Base-by-base conservation (phyloP, 2,797 vertebrate species). In the Phylloscopus collybita region DNA sequence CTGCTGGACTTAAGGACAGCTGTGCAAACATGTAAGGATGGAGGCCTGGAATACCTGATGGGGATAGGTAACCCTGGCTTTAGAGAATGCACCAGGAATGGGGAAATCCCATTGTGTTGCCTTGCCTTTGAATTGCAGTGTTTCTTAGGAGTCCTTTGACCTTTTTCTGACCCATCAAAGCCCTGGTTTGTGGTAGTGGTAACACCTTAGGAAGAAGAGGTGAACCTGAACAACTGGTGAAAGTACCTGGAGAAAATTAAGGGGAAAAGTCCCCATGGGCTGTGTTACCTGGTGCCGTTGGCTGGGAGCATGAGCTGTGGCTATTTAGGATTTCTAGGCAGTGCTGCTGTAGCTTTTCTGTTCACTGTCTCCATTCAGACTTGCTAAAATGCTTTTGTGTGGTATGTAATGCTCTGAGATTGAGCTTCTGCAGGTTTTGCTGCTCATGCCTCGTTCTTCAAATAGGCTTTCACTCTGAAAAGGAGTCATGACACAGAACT, bases 401-500 rank as follows among this genome's bases (percentile, higher is more conserved):
- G 67, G 49, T 90, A 16, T 75, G 71, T 76, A 85, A 80, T 64
- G 90, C 60, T 73, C 62, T 6, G 60, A 90, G 71, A 19, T n/a
- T 32, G 83, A 92, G 78, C 53, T 82, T 40, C 83, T 90, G 42
- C 71, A 87, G 91, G 47, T 93, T 95, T 93, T 81, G 73, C 67
- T 71, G 59, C 53, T 91, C 30, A 1, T 53, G 78, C 61, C 64
- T 86, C 75, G 56, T 70, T 47, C 81, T 90, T 80, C 49, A 86
- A 84, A 86, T 13, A 67, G 73, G 36, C 62, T 95, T 88, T 79
- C 2, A 3, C 53, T 76, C 53, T 73, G 53, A 67, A 81, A 84
- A 79, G 88, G 36, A 30, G 22, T 54, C 69, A 44, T 16, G 44
- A 20, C 14, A 27, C 13, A 73, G 34, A 84, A 27, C 60, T 73